phyloP scores from a whole-genome alignment of 2,888 invertebrate genomes.

The Dryadula phaetusa region DNA sequence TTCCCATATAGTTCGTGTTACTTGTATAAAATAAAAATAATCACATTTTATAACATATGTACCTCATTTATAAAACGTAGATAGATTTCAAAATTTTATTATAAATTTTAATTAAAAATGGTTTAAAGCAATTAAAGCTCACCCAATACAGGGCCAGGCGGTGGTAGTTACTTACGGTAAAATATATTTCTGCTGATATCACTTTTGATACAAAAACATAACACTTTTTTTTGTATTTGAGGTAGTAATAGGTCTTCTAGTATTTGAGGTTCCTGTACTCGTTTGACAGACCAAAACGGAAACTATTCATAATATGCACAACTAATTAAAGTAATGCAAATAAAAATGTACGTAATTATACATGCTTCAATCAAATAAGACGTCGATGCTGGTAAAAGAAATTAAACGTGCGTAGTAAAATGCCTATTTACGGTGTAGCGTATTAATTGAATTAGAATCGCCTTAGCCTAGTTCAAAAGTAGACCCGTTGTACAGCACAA shows the following conservation, averaged over 20 bases:
- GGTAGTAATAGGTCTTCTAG: too few relatives aligned
- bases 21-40: neutral
- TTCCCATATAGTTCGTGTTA: slow-evolving; percentile 1
- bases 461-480: neutral
- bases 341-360: neutral
- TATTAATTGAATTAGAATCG: slow-evolving; percentile 11
- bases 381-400: slow-evolving; percentile 3
- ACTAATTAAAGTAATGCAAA: neutral
- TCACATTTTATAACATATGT: too few relatives aligned
- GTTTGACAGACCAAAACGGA: neutral
- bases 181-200: too few relatives aligned
- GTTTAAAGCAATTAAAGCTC: too few relatives aligned
- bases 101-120: too few relatives aligned
- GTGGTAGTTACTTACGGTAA: too few relatives aligned
- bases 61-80: too few relatives aligned
- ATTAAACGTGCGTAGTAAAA: slow-evolving; percentile 1
- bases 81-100: too few relatives aligned
- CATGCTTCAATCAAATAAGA: slow-evolving; percentile 3
- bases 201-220: too few relatives aligned
- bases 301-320: neutral
- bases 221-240: too few relatives aligned
- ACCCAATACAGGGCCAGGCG: too few relatives aligned
- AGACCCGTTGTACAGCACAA: neutral
- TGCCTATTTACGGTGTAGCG: slow-evolving; percentile 5
- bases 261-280: too few relatives aligned